Base-by-base conservation (phyloP, 1,140 invertebrate species). In the Trichogramma pretiosum region DNA sequence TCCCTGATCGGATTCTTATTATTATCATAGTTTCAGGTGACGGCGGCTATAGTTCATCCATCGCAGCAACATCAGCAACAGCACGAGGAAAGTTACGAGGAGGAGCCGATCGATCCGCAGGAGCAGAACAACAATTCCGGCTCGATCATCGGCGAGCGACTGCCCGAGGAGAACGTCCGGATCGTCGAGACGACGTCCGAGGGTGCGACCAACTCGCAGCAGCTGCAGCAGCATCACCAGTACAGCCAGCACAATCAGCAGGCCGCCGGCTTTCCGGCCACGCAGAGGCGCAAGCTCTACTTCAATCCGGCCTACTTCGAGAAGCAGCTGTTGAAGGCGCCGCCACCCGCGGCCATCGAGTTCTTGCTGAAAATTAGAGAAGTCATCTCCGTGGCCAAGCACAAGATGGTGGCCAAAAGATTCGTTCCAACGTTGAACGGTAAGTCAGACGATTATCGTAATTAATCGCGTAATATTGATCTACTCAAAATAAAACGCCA, bases 271-370 rank as follows among this genome's bases (percentile, higher is more conserved):
- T 53, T 71, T 43, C 68, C 67, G 1, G 68, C 81, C 8, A 79
- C 74, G 45, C 79, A 82, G 8, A 72, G 85, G 43, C 78, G 83
- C 48, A 89, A 90, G 58, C 71, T 90, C 0, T 89, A 89, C 59
- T 89, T 92, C 55, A 90, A 90, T 66, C 87, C 87, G 2, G 85
- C 87, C 3, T 90, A 89, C 60, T 90, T 92, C 59, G 87, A 92
- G 60, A 84, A 84, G 32, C 85, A 91, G 59, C 60, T 89, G 19
- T 70, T 92, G 56, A 66, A 90, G 85, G 80, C 84, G 48, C 89
- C 88, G 23, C 88, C 89, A 13, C 84, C 86, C 50, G 87, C 86
- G 19, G 87, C 87, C 17, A 67, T 90, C 46, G 88, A 93, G 70
- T 91, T 93, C 64, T 69, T 92, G 14, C 74, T 80, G 1, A 89